A percentile compares a stretch with the other conserved stretches of the same genome.
Evolutionary conservation across 2,113 vertebrate species (phyloP).

Genomic region (Corydoras maculifer): DNA sequence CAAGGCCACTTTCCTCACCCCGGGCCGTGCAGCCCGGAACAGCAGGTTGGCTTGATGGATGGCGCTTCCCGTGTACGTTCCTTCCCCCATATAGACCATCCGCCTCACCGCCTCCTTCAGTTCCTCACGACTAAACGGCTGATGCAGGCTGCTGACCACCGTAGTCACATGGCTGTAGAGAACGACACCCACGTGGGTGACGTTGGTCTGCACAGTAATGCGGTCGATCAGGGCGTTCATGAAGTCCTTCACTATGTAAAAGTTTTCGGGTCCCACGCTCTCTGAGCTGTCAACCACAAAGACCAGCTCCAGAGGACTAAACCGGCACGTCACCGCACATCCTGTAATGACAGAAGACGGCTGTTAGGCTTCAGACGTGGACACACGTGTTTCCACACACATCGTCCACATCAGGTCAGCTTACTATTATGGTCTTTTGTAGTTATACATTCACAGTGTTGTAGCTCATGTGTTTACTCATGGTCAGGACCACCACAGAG

Average conservation of each 20-base stretch:
- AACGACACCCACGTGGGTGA: slow-evolving; percentile 82
- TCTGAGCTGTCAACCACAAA: slow-evolving; percentile 92
- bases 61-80: slow-evolving; percentile 82
- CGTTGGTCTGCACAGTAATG: slow-evolving; percentile 79
- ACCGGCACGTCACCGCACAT: slow-evolving; percentile 85
- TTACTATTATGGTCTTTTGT: no score
- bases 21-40: slow-evolving; percentile 71
- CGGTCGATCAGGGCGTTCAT: slow-evolving; percentile 81
- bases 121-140: slow-evolving; percentile 69
- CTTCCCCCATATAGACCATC: slow-evolving; percentile 84
- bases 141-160: slow-evolving; percentile 73
- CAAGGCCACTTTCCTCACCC: slow-evolving; percentile 82
- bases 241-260: slow-evolving; percentile 88
- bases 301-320: slow-evolving; percentile 87
- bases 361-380: no score
- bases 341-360: slow-evolving; percentile 54
- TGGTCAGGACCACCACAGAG: no score
- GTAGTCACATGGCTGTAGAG: slow-evolving; percentile 80
- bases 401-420: no score
- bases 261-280: slow-evolving; percentile 86
- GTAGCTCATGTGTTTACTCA: no score
- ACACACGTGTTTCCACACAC: no score
- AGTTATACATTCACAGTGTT: no score
- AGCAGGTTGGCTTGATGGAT: slow-evolving; percentile 83
- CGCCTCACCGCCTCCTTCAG: slow-evolving; percentile 78